Evolutionary conservation across 2,113 vertebrate species (phyloP).

Genomic region (Pagrus major): DNA sequence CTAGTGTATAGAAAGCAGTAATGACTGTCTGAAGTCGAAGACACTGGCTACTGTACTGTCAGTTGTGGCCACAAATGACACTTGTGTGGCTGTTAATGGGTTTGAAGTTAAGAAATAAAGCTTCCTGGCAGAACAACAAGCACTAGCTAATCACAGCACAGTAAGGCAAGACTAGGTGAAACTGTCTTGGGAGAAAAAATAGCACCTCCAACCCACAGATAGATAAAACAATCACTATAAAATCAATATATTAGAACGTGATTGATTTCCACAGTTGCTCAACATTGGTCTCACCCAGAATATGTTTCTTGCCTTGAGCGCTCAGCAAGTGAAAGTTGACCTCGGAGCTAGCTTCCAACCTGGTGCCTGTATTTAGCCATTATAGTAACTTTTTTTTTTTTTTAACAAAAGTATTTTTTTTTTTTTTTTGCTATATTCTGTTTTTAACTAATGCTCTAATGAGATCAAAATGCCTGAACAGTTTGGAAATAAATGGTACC

Average conservation of each 20-base stretch:
- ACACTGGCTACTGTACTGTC: too few relatives aligned
- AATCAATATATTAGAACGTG: background rate
- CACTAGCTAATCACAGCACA: too few relatives aligned
- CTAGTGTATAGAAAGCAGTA: too few relatives aligned
- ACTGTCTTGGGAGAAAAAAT: too few relatives aligned
- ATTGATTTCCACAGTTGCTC: slow-evolving; percentile 8
- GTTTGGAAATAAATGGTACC: slow-evolving; percentile 66
- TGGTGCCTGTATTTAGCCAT: slow-evolving; percentile 63
- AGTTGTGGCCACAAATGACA: too few relatives aligned
- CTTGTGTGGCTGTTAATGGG: too few relatives aligned
- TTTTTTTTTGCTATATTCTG: background rate
- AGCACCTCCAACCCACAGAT: slow-evolving; percentile 5
- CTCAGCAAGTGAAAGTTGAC: slow-evolving; percentile 16
- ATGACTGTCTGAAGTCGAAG: too few relatives aligned
- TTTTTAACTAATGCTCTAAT: slow-evolving; percentile 29
- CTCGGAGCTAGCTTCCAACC: slow-evolving; percentile 30
- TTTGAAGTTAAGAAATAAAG: too few relatives aligned
- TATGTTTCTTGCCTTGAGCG: slow-evolving; percentile 10
- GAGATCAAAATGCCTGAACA: slow-evolving; percentile 55
- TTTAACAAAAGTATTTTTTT: background rate
- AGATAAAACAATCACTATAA: background rate
- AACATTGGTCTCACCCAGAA: slow-evolving; percentile 24
- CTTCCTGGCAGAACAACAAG: too few relatives aligned
- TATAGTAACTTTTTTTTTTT: background rate
- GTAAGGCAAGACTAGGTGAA: too few relatives aligned